Base-by-base conservation (phyloP, 2,888 invertebrate species). In the Bellardia bayeri region DNA sequence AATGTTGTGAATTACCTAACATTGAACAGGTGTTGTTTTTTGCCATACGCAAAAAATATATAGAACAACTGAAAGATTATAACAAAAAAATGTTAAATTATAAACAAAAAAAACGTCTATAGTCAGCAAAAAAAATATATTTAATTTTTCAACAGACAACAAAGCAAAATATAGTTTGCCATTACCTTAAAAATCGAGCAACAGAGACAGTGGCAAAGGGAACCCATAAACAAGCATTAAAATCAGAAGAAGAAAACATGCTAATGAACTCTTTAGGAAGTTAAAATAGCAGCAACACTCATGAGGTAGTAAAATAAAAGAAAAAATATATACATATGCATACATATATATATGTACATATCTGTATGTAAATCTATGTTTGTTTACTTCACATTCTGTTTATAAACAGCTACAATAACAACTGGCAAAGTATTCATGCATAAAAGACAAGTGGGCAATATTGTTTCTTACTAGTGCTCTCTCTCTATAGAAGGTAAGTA, bases 231-330 rank as follows among this genome's bases (percentile, higher is more conserved):
- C 13, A 14, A 33, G 6, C 37, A 37, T 51, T 11, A 30, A 30
- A 66, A 66, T 66, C 2, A n/a, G 30, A 9, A 45, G n/a, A 64
- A 54, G 8, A 82, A 61, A 71, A 49, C n/a, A 78, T 58, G 64
- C 72, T 79, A 84, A 84, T 84, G 64, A 84, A 84, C 64, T 84
- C 64, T 78, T 78, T 83, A 76, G 69, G 61, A 71, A 76, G 63
- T 78, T 14, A 76, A 71, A 78, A 56, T 66, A 58, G 69, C 51
- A 58, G 69, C 51, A 82, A 76, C 42, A 69, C 40, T 45, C 14
- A 45, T 5, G 9, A 69, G 54, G 42, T 71, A 58, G 13, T 7
- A 51, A 30, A 40, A 11, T 42, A 7, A 56, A 66, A 4, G 16
- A 49, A 72, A 2, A n/a, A 16, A 2, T 13, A 9, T 51, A 13